Base-by-base conservation (phyloP, 2,113 vertebrate species). In the Canis aureus region DNA sequence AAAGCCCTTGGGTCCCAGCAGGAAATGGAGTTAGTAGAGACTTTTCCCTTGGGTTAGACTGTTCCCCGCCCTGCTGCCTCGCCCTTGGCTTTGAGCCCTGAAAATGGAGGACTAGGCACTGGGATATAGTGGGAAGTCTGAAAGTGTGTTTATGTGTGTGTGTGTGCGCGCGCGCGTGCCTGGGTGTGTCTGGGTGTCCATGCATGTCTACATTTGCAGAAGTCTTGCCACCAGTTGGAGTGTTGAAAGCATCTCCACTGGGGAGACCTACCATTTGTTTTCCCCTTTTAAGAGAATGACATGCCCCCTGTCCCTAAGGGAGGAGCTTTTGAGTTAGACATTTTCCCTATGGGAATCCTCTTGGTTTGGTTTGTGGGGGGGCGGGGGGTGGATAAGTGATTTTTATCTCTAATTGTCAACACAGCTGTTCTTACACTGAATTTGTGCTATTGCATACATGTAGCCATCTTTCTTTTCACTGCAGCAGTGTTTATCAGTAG, bases 331-430 rank as follows among this genome's bases (percentile, higher is more conserved):
- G 97, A 95, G 95, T 97, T 97, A 96, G 94, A 97, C 97, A 83
- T 98, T 98, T 98, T 98, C 98, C 98, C 98, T 98, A 98, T 98
- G 98, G 98, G 97, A 98, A 98, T 97, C 97, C 97, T 97, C 89
- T 92, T 82, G 97, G 96, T 96, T 95, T 94, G 95, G 89, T 93
- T 95, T 60, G 59, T 93, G 94, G 96, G 94, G 69, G 15, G 91
- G 29, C 2, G 93, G 84, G 94, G 76, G 84, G 35, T 15, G 94
- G 94, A 22, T 83, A 73, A 67, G 80, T 94, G 96, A 29, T 84
- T 94, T 55, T 96, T 78, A 38, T 95, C 22, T 74, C 55, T 43
- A 62, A 57, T 60, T 12, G 94, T 94, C 49, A 57, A 93, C 95
- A 95, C 94, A 94, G 91, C 60, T 57, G 74, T 93, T 85, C 79